phyloP scores from a whole-genome alignment of 2,797 vertebrate species.

The Cygnus olor region DNA sequence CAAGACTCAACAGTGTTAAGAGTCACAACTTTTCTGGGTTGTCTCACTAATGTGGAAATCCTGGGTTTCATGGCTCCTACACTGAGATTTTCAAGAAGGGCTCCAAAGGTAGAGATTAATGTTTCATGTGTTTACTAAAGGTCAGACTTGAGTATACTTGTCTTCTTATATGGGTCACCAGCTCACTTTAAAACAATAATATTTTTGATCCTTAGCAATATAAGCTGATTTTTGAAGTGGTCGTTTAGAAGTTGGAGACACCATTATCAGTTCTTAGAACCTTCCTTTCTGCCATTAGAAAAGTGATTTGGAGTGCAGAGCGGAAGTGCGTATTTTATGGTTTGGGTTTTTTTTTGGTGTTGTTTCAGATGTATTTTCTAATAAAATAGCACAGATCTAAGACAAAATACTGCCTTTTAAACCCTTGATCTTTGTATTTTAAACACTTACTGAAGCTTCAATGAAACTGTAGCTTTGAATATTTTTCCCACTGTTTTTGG shows the following conservation, averaged over 20 bases:
- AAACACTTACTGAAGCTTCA: background rate
- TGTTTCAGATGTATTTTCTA: slow-evolving; percentile 29
- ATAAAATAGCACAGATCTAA: background rate
- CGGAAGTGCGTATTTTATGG: slow-evolving; percentile 19
- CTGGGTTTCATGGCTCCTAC: background rate
- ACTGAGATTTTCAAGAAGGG: background rate
- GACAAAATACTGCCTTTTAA: slow-evolving; percentile 16
- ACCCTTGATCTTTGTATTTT: background rate
- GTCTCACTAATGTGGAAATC: background rate
- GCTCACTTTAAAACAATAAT: slow-evolving; percentile 36
- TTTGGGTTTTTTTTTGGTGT: background rate
- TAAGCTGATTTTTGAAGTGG: slow-evolving; percentile 50
- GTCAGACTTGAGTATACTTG: slow-evolving; percentile 23
- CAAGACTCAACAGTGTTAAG: background rate
- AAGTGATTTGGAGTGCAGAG: slow-evolving; percentile 14
- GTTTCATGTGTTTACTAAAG: background rate
- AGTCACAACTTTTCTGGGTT: background rate
- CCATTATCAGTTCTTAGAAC: slow-evolving; percentile 58
- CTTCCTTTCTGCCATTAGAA: slow-evolving; percentile 27
- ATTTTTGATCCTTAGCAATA: slow-evolving; percentile 46
- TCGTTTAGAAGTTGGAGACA: slow-evolving; percentile 50
- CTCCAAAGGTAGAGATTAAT: slow-evolving; percentile 14
- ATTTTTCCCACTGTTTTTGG: background rate
- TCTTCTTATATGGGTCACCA: slow-evolving; percentile 27
- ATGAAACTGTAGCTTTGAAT: background rate